Evolutionary conservation across 2,888 invertebrate genomes (phyloP).

Genomic region (Brachyopa scutellaris): DNA sequence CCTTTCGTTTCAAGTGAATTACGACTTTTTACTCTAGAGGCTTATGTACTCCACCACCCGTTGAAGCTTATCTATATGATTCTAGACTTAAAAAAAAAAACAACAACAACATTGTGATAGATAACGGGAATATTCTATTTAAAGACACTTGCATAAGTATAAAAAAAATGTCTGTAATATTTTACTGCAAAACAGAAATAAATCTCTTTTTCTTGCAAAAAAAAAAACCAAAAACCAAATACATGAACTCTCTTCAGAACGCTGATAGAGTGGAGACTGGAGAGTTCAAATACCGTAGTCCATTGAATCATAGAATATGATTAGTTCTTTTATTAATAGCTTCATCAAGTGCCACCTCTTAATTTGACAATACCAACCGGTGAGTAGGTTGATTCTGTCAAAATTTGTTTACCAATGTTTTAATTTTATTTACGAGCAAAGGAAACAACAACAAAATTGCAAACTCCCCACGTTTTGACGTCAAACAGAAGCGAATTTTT

Average conservation of each 20-base stretch:
- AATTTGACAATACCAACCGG: not conserved
- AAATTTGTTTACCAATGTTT: not conserved
- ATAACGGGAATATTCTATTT: not conserved
- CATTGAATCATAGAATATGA: slow-evolving; percentile 11
- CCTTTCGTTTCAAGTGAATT: not conserved
- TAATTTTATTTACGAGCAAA: not conserved
- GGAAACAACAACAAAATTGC: not conserved
- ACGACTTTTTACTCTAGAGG: not conserved
- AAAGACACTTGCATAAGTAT: not conserved
- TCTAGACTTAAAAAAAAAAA: not conserved
- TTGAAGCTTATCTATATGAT: not conserved
- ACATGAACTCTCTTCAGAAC: too few species aligned
- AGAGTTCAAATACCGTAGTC: not conserved
- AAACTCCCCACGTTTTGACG: slow-evolving; percentile 4
- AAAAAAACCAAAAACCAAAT: too few species aligned
- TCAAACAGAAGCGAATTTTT: slow-evolving; percentile 4
- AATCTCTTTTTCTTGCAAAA: not conserved
- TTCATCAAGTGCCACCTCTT: not conserved
- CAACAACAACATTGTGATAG: too few species aligned
- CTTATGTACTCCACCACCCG: not conserved
- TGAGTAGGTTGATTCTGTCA: not conserved
- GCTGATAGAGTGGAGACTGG: too few species aligned
- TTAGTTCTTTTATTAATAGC: not conserved
- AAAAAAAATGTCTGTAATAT: slow-evolving; percentile 15
- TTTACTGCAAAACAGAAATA: not conserved